These are phyloP conservation scores for Thyatira batis DNA, from an alignment of 2,888 invertebrate genomes.

Conservation along the genomic window DNA sequence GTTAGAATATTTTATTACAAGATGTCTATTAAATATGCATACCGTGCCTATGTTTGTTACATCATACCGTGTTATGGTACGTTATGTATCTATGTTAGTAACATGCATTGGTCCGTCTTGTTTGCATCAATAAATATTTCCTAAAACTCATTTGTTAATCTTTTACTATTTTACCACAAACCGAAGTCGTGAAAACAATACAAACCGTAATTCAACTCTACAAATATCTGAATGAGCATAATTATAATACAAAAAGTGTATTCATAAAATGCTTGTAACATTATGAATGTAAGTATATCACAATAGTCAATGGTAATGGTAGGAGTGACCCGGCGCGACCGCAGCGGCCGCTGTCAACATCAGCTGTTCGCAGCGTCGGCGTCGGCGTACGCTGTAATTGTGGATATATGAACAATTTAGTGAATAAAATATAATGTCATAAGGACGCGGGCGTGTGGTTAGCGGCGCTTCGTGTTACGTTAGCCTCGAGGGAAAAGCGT, in stretches of 20 bases:
- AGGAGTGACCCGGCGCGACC: slow-evolving; percentile 44
- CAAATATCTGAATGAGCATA: slow-evolving; percentile 4
- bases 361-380: slow-evolving; percentile 52
- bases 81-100: no score
- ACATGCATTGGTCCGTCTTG: no score
- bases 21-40: slow-evolving; percentile 47
- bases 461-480: background rate
- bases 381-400: slow-evolving; percentile 22
- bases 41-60: slow-evolving; percentile 15
- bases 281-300: slow-evolving; percentile 19
- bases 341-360: slow-evolving; percentile 67
- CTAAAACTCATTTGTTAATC: no score
- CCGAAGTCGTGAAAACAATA: background rate
- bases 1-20: slow-evolving; percentile 63
- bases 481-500: background rate
- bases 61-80: background rate
- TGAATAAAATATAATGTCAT: slow-evolving; percentile 14
- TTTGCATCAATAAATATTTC: no score
- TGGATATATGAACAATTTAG: slow-evolving; percentile 17
- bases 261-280: background rate
- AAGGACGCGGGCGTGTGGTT: slow-evolving; percentile 3
- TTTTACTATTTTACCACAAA: no score
- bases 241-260: background rate
- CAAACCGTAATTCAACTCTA: slow-evolving; percentile 5
- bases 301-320: slow-evolving; percentile 34